A percentile compares a stretch with the other conserved stretches of the same genome.
These are phyloP conservation scores for Petaurus breviceps DNA, from an alignment of 2,113 vertebrate species.

Conservation along the genomic window DNA sequence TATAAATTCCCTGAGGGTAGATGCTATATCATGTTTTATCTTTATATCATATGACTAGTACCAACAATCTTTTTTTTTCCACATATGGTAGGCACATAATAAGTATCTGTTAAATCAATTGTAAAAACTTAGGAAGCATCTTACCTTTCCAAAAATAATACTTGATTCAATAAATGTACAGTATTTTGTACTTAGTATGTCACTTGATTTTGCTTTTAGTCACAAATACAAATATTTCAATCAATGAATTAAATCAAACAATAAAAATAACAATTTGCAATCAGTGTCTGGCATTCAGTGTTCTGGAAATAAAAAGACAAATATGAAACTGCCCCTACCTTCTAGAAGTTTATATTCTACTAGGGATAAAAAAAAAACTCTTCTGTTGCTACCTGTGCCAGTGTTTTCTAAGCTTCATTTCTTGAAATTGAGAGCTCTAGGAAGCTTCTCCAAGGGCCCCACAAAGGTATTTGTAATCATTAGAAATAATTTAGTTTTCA, in stretches of 20 bases:
- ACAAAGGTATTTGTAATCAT: neutral
- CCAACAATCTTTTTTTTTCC: neutral
- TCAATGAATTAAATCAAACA: neutral
- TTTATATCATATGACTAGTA: neutral
- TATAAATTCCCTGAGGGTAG: neutral
- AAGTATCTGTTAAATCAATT: neutral
- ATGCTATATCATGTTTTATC: neutral
- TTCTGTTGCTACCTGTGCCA: neutral
- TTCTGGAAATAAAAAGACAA: neutral
- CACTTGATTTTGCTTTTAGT: neutral
- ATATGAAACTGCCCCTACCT: neutral
- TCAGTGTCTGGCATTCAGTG: neutral
- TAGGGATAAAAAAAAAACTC: neutral
- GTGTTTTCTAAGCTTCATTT: neutral
- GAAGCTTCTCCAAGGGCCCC: neutral
- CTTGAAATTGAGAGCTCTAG: neutral
- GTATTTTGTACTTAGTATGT: neutral
- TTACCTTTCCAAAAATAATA: neutral
- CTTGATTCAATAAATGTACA: neutral
- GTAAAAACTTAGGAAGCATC: neutral
- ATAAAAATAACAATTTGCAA: neutral
- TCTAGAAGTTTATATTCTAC: neutral
- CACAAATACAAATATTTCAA: neutral
- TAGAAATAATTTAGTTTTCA: neutral
- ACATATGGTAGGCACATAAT: neutral